Base-by-base conservation (phyloP, 2,888 invertebrate species). In the Caradrina clavipalpis region DNA sequence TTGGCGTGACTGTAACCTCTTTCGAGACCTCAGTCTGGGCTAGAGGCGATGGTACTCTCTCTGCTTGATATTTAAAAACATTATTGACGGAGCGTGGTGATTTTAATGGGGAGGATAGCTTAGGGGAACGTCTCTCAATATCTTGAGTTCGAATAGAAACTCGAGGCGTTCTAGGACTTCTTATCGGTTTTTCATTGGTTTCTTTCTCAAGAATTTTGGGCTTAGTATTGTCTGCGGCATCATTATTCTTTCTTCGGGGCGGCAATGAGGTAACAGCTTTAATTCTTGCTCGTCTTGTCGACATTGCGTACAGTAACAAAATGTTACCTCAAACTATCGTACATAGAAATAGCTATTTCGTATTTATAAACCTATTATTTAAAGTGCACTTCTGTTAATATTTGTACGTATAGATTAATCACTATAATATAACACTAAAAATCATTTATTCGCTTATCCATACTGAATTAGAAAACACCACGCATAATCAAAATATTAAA, bases 191-290 rank as follows among this genome's bases (percentile, higher is more conserved):
- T 72, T 90, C 90, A 21, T 66, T 57, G 10, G 80, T 82, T 57
- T 89, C 88, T 67, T 88, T 90, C n/a, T 70, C 26, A 39, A 80
- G 72, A 19, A 59, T 72, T n/a, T 83, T 76, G 59, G 87, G 85
- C 62, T 85, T 86, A 68, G 87, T 90, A 31, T 61, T 81, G n/a
- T 91, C 91, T 22, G 76, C 62, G 69, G 78, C 88, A 49, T 92
- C 94, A 26, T 83, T 87, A 86, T 93, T 94, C 87, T 93, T 93
- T 85, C 95, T 90, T 71, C 95, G 91, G 35, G 96, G 96, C 55
- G 97, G 97, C 78, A 98, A 95, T 76, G 97, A 97, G 55, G 97
- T 97, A 83, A 97, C 96, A 68, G 97, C 97, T 96, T 98, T 98
- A 83, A 98, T 97, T 91, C 98, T 96, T 60, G 97, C 97, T 86